Base-by-base conservation (phyloP, 2,888 invertebrate species). In the Drosophila kambysellisi region DNA sequence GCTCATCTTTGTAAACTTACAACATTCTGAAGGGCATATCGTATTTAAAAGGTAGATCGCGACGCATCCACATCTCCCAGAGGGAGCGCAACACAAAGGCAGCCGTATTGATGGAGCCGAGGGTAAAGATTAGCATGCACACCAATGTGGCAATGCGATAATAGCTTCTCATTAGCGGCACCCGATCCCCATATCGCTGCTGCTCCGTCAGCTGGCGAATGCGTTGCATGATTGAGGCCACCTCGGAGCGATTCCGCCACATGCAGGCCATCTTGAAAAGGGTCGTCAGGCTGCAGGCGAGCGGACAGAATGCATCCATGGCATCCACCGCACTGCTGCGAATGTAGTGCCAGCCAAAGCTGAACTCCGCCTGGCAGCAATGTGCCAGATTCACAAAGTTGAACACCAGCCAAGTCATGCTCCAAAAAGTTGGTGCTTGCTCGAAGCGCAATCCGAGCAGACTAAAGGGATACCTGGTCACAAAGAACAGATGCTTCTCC, bases 271-370 rank as follows among this genome's bases (percentile, higher is more conserved):
- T 70, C 53, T 84, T 84, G 50, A 76, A 84, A 53, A 84, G 89
- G 12, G 88, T 84, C 5, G 89, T 84, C 11, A 71, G 37, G 17
- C 89, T 89, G 68, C 89, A 84, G 74, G 79, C 88, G 46, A 84
- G 64, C 4, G 89, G 84, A 29, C 89, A 89, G 25, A 89, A 88
- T 33, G 85, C 88, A 43, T 84, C 84, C 89, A 89, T 84, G 53
- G 89, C 88, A 17, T 89, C 89, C 29, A 70, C 64, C 0, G 85
- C 67, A 29, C 76, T 84, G 41, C 52, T 76, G 4, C 51, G 46
- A 4, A 88, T 61, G 17, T 74, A 76, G 5, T 63, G 63, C 88
- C 84, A 87, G 20, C 84, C 84, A 15, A 88, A 84, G 32, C 32
- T 70, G 9, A 84, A 72, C 72, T 84, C 89, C 4, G 89, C 89